Base-by-base conservation (phyloP, 2,888 invertebrate genomes). In the Tinea trinotella region DNA sequence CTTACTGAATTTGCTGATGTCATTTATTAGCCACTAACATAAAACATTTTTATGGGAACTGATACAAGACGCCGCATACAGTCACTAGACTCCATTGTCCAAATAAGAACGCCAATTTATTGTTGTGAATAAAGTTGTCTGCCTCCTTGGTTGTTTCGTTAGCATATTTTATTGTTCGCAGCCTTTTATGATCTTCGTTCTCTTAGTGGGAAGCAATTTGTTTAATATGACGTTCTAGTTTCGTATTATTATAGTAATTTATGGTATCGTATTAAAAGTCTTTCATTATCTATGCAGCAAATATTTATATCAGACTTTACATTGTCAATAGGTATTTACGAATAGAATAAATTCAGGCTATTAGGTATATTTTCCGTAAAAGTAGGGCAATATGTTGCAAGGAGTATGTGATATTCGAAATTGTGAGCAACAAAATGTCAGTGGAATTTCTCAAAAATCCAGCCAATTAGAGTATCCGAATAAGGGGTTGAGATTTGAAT, bases 1-100 rank as follows among this genome's bases (percentile, higher is more conserved):
- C 85, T 85, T 84, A 80, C 79, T 65, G 74, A 83, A 84, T 83
- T 83, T 76, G 85, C 83, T 81, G 82, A 84, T 79, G 84, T 82
- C 85, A 84, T 85, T 85, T 85, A 85, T 85, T 85, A 84, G 84
- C 78, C 77, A 75, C 74, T 79, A 83, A 81, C 83, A 85, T 85
- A 85, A 84, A 84, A 82, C 83, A 85, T 84, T 83, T 85, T 85
- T 85, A 85, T 84, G 70, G 76, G 67, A 67, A 70, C 70, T 71
- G 83, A 85, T 85, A 83, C 80, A 74, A 77, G 76, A 30, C 56
- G 60, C 64, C 64, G 70, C 67, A 64, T 67, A 65, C 62, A 64
- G 70, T 76, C 75, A 76, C 74, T 72, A 50, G 50, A 64, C 66
- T 70, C 61, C 62, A 59, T 70, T 70, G 68, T 64, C 62, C 67